These are phyloP conservation scores for Oikopleura dioica DNA, from an alignment of 23 tunicate species.

Conservation along the genomic window DNA sequence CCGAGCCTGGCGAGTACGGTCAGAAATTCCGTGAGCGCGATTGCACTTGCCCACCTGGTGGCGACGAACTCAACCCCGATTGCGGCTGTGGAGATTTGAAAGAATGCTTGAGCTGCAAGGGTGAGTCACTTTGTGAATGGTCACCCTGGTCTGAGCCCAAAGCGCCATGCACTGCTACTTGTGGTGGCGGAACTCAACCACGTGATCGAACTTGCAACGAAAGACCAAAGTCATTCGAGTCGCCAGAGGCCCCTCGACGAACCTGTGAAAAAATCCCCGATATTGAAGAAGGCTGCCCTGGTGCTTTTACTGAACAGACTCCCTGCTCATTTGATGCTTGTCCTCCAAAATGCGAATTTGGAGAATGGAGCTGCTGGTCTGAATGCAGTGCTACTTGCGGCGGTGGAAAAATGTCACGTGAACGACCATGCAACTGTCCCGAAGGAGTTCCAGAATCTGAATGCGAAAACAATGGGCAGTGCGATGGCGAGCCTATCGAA, in stretches of 20 bases:
- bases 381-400: constrained; percentile 9
- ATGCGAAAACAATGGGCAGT: not conserved
- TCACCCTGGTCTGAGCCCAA: not conserved
- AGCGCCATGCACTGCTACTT: not conserved
- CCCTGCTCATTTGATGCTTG: not conserved
- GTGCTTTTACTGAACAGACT: not conserved
- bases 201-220: not conserved
- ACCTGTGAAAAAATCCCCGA: not conserved
- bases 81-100: not conserved
- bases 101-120: not conserved
- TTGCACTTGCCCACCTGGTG: not conserved
- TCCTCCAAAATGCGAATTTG: constrained; percentile 9
- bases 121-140: constrained; percentile 2
- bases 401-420: not conserved
- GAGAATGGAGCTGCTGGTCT: not conserved
- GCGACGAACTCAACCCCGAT: not conserved
- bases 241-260: not conserved
- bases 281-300: constrained; percentile 6
- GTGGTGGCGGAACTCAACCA: not conserved
- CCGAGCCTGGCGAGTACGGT: not conserved
- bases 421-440: not conserved
- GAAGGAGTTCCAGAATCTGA: not conserved
- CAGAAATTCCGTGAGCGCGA: not conserved
- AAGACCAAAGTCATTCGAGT: not conserved
- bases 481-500: not conserved